phyloP scores from a whole-genome alignment of 2,113 vertebrate genomes.

The Rhombomys opimus region DNA sequence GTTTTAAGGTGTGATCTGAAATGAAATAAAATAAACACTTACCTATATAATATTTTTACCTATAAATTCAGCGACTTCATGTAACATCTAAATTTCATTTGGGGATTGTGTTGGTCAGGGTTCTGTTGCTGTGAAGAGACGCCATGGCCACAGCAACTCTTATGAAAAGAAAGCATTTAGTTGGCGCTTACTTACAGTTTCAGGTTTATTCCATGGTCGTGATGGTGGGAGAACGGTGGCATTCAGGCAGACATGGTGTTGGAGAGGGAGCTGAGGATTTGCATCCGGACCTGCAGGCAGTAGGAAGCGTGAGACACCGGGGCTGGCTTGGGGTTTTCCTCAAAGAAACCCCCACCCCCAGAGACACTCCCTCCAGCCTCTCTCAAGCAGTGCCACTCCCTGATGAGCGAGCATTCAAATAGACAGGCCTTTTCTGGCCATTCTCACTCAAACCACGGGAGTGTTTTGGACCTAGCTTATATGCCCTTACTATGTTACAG shows the following conservation, averaged over 20 bases:
- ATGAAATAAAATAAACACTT: constrained; percentile 17
- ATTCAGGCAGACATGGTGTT: not conserved
- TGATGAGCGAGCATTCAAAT: not conserved
- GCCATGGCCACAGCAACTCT: not conserved
- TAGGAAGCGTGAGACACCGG: not conserved
- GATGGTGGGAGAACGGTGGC: not conserved
- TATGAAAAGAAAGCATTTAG: not conserved
- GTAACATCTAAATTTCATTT: not conserved
- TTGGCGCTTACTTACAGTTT: not conserved
- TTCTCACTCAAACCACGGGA: not conserved
- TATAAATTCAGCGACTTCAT: constrained; percentile 20
- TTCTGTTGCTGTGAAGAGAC: not conserved
- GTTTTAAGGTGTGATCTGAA: not conserved
- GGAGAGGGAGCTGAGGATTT: not conserved
- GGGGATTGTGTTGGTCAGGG: not conserved
- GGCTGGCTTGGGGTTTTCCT: not conserved
- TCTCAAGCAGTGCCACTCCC: not conserved
- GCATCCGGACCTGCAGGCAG: not conserved
- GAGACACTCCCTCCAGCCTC: not conserved
- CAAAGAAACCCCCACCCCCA: not conserved
- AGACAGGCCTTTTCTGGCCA: not conserved
- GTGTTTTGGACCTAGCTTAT: not conserved
- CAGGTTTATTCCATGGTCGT: not conserved
- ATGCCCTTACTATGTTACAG: not conserved
- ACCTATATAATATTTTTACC: not conserved